Evolutionary conservation across 2,888 invertebrate genomes (phyloP).

Genomic region (Malthinus seriepunctatus): DNA sequence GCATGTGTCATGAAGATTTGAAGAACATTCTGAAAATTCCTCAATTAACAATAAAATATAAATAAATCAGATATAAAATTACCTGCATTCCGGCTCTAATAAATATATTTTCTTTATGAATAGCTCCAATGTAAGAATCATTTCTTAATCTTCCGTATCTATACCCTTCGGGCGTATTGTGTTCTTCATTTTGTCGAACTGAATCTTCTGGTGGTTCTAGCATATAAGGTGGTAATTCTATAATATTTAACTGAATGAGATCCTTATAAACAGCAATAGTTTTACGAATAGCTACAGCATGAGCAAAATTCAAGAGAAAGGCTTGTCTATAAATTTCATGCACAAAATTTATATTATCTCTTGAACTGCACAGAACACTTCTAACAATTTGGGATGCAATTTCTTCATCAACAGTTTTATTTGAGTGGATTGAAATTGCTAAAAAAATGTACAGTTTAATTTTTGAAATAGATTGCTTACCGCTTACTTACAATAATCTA

Average conservation of each 20-base stretch:
- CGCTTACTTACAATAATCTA: slow-evolving; percentile 60
- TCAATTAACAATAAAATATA: slow-evolving; percentile 36
- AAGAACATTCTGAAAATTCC: slow-evolving; percentile 66
- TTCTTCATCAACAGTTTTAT: slow-evolving; percentile 51
- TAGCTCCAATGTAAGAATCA: slow-evolving; percentile 85
- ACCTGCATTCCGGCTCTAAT: slow-evolving; percentile 83
- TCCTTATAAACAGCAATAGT: slow-evolving; percentile 93
- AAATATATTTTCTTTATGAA: slow-evolving; percentile 76
- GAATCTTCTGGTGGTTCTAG: slow-evolving; percentile 66
- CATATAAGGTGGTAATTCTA: slow-evolving; percentile 81
- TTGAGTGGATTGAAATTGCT: slow-evolving; percentile 50
- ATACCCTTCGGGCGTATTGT: slow-evolving; percentile 30
- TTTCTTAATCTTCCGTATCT: slow-evolving; percentile 68
- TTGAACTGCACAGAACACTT: slow-evolving; percentile 82
- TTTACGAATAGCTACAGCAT: slow-evolving; percentile 84
- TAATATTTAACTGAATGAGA: slow-evolving; percentile 87
- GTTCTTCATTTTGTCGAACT: slow-evolving; percentile 41
- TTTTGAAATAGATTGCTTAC: not conserved
- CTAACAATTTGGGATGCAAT: slow-evolving; percentile 71
- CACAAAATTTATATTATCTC: slow-evolving; percentile 92
- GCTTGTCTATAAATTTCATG: slow-evolving; percentile 94
- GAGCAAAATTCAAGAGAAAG: slow-evolving; percentile 85
- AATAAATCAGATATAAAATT: slow-evolving; percentile 14
- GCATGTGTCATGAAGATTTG: slow-evolving; percentile 94
- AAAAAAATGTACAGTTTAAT: slow-evolving; percentile 21